phyloP scores from a whole-genome alignment of 1,140 invertebrate genomes.

The Notospermus geniculatus region DNA sequence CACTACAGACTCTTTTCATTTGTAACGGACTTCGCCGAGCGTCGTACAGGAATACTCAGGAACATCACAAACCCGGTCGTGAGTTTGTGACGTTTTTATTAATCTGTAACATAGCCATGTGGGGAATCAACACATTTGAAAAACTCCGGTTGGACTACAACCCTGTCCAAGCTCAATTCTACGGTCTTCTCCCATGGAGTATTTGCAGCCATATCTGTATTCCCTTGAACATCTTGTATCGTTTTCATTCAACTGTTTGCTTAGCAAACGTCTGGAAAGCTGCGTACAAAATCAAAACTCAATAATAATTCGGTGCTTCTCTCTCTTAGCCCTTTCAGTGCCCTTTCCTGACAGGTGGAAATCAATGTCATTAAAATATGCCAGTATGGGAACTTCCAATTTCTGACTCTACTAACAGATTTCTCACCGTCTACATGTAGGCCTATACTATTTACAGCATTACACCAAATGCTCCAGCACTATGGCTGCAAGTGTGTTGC shows the following conservation, averaged over 20 bases:
- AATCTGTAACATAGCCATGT: constrained; percentile 73
- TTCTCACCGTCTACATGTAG: no score
- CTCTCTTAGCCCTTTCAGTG: no score
- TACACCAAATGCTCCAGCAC: no score
- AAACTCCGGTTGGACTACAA: constrained; percentile 37
- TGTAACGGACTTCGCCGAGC: constrained; percentile 65
- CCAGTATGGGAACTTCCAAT: no score
- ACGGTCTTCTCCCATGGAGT: constrained; percentile 39
- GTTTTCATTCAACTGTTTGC: constrained; percentile 51
- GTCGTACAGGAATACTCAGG: constrained; percentile 86
- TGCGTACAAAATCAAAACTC: constrained; percentile 36
- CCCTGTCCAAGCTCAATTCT: constrained; percentile 39
- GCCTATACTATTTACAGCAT: no score
- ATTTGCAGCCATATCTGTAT: constrained; percentile 45
- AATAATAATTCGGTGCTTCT: background rate
- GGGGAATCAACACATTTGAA: constrained; percentile 45
- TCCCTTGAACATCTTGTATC: constrained; percentile 45
- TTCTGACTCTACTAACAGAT: no score
- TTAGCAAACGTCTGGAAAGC: constrained; percentile 50
- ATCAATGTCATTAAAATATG: no score
- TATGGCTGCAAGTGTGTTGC: no score
- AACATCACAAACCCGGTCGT: constrained; percentile 87
- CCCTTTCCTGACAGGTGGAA: no score
- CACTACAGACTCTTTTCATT: constrained; percentile 82
- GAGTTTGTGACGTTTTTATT: constrained; percentile 93